These are phyloP conservation scores for Pangasianodon gigas DNA, from an alignment of 2,113 vertebrate species.

Conservation along the genomic window DNA sequence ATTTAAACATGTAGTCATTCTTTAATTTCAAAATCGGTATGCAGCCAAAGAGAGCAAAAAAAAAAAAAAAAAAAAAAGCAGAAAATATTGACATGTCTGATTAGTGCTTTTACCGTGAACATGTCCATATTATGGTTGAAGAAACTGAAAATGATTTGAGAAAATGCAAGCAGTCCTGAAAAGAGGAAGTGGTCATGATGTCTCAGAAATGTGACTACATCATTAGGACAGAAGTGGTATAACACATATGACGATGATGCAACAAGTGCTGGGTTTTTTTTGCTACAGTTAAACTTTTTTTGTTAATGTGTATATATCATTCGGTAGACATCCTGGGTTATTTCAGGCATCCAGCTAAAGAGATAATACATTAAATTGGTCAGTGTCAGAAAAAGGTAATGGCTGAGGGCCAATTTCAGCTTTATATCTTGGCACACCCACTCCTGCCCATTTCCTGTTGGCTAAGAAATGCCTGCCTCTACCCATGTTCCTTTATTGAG, in stretches of 20 bases:
- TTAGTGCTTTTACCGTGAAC: background rate
- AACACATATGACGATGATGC: background rate
- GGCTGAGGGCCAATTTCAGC: constrained; percentile 51
- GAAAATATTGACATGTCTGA: background rate
- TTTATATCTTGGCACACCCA: constrained; percentile 73
- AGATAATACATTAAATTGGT: background rate
- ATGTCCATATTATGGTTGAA: background rate
- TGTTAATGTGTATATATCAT: background rate
- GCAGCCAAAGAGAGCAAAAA: background rate
- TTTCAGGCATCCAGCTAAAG: background rate
- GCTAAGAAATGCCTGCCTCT: constrained; percentile 59
- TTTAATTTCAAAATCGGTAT: background rate
- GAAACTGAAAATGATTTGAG: background rate
- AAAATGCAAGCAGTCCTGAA: background rate
- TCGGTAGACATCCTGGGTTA: background rate
- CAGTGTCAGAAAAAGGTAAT: background rate
- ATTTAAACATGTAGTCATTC: background rate
- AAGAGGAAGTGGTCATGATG: constrained; percentile 5
- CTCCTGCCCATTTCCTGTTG: constrained; percentile 69
- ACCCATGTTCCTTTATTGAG: constrained; percentile 39
- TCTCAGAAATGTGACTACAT: background rate
- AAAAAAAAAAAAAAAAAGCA: background rate
- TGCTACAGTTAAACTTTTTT: background rate
- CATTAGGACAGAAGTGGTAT: background rate
- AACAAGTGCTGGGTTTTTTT: background rate